phyloP scores from a whole-genome alignment of 2,888 invertebrate genomes.

The Lasioglossum calceatum region DNA sequence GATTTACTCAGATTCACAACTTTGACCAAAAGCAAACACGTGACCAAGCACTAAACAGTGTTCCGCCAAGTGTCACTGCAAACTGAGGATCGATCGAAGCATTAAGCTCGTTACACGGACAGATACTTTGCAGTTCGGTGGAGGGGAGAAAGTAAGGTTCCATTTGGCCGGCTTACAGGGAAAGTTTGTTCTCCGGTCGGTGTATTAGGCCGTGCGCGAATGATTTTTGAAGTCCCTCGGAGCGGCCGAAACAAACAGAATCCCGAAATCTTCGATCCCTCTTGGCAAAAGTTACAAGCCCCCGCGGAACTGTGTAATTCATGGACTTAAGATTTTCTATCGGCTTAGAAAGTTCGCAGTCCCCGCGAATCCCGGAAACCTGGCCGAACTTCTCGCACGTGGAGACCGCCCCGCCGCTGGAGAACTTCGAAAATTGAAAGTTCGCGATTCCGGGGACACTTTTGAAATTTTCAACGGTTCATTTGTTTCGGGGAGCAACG shows the following conservation, averaged over 20 bases:
- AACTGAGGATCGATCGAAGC: neutral
- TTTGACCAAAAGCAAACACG: neutral
- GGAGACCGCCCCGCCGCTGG: neutral
- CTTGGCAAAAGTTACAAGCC: neutral
- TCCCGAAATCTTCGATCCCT: constrained; percentile 11
- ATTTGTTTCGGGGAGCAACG: neutral
- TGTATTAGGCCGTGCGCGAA: constrained; percentile 5
- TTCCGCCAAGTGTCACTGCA: neutral
- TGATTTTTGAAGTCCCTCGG: neutral
- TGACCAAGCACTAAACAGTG: neutral
- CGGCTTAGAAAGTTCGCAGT: constrained; percentile 50
- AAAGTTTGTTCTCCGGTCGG: neutral
- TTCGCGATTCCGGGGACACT: neutral
- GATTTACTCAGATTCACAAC: too few species aligned
- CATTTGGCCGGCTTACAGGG: neutral
- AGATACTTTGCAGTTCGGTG: neutral
- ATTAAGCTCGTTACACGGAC: neutral
- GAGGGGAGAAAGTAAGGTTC: neutral
- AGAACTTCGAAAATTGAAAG: constrained; percentile 37
- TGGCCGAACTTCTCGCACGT: neutral
- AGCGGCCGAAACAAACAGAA: constrained; percentile 9
- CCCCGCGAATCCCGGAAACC: constrained; percentile 11
- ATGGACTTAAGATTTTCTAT: constrained; percentile 46
- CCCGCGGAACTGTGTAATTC: constrained; percentile 33
- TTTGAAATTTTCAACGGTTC: constrained; percentile 17